These are phyloP conservation scores for Drosophila tropicalis DNA, from an alignment of 1,140 invertebrate genomes.

Conservation along the genomic window DNA sequence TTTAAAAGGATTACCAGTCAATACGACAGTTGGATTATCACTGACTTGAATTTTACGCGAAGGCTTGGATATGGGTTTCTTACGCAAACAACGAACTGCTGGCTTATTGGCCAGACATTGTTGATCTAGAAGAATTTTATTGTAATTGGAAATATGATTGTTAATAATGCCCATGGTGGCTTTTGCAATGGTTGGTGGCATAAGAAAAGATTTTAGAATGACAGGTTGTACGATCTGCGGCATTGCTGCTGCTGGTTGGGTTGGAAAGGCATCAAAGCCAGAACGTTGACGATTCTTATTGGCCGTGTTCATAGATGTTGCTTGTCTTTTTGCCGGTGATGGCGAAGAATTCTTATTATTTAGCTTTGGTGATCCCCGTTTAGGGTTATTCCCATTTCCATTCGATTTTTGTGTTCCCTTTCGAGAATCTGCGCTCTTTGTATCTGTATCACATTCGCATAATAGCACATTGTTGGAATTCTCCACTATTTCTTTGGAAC, in stretches of 20 bases:
- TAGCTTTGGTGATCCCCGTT: neutral
- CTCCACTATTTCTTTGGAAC: neutral
- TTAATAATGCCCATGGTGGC: constrained; percentile 33
- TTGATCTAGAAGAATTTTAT: neutral
- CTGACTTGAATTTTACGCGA: constrained; percentile 6
- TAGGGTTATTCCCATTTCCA: neutral
- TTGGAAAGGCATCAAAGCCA: constrained; percentile 22
- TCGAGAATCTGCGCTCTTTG: neutral
- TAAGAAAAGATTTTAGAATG: constrained; percentile 12
- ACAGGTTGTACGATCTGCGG: neutral
- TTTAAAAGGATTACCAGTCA: constrained; percentile 26
- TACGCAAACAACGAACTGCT: neutral
- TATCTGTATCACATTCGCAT: neutral
- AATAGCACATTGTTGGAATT: neutral
- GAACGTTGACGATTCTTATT: constrained; percentile 28
- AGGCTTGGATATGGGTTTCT: constrained; percentile 8
- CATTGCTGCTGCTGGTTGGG: neutral
- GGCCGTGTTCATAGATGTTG: neutral
- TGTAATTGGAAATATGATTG: constrained; percentile 23
- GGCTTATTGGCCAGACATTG: neutral
- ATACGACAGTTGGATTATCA: constrained; percentile 12
- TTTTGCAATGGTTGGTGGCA: constrained; percentile 27
- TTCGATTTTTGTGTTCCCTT: neutral
- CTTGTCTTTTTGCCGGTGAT: neutral
- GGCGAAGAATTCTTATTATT: neutral